phyloP scores from a whole-genome alignment of 2,888 invertebrate species.

The Quadroppia sp. region DNA sequence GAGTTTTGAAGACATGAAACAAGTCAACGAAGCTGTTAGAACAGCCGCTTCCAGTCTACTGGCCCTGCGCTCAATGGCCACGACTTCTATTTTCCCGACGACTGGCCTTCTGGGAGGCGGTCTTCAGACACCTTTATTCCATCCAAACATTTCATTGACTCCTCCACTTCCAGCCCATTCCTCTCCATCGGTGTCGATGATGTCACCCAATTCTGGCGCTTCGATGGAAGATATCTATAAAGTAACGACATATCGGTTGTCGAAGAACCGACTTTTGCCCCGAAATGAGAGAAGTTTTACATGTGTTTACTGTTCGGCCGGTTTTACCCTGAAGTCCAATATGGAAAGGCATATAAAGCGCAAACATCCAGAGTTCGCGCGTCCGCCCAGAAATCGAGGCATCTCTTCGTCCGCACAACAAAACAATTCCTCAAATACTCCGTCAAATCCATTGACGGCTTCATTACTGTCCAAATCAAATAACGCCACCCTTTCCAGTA shows the following conservation, averaged over 20 bases:
- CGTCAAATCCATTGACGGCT: background rate
- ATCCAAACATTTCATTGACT: slow-evolving; percentile 7
- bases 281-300: slow-evolving; percentile 66
- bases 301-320: slow-evolving; percentile 82
- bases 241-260: slow-evolving; percentile 20
- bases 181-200: background rate
- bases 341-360: slow-evolving; percentile 93
- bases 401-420: slow-evolving; percentile 41
- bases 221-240: slow-evolving; percentile 34
- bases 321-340: slow-evolving; percentile 81
- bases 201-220: slow-evolving; percentile 27
- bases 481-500: slow-evolving; percentile 44
- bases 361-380: slow-evolving; percentile 74
- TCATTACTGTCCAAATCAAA: slow-evolving; percentile 31
- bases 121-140: background rate
- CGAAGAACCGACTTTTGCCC: slow-evolving; percentile 34
- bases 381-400: slow-evolving; percentile 45
- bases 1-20: background rate
- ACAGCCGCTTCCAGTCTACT: slow-evolving; percentile 37
- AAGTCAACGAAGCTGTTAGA: slow-evolving; percentile 34
- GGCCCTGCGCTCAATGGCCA: slow-evolving; percentile 32
- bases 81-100: background rate
- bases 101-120: background rate
- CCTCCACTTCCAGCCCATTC: slow-evolving; percentile 28
- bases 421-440: background rate